Base-by-base conservation (phyloP, 2,888 invertebrate genomes). In the Osmoderma eremita region DNA sequence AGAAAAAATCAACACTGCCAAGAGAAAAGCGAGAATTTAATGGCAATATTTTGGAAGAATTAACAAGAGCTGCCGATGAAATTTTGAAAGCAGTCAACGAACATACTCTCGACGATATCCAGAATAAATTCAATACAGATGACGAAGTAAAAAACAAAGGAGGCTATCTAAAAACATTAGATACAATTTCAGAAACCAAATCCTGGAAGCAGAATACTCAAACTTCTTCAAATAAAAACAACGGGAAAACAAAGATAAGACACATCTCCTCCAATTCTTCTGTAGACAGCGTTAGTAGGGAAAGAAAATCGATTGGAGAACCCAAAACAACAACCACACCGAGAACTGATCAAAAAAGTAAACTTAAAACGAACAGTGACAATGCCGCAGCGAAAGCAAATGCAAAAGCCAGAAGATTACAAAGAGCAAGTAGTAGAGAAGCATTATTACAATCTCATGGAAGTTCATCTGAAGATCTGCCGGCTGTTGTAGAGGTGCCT, bases 11-110 rank as follows among this genome's bases (percentile, higher is more conserved):
- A 5, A 74, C 81, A 81, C 4, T 30, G 15, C 30, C 17, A 10
- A 61, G 12, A 30, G 20, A 10, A 5, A 68, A 72, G 61, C 63
- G 72, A 45, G 78, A 79, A 54, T 81, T 81, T 63, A 81, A 81
- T 69, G 78, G 78, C 61, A 76, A 75, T 54, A 87, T 86, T 70
- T 77, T 87, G 66, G 86, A 84, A 72, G 87, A 87, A 77, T 81
- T 87, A 74, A 86, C 86, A 12, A 83, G 84, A 75, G 86, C 85
- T 56, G 87, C 87, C 66, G 87, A 88, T 81, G 84, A 87, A 79
- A 86, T 87, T 71, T 77, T 87, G 72, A 76, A 86, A 81, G 86
- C 86, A 20, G 85, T 87, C 17, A 84, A 84, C 65, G 84, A 83
- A 38, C 84, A 83, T 73, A 84, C 85, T 12, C 85, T 86, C 71